Conservation (phyloP, 2,888 invertebrate species). For the Tipula vernalis region DNA sequence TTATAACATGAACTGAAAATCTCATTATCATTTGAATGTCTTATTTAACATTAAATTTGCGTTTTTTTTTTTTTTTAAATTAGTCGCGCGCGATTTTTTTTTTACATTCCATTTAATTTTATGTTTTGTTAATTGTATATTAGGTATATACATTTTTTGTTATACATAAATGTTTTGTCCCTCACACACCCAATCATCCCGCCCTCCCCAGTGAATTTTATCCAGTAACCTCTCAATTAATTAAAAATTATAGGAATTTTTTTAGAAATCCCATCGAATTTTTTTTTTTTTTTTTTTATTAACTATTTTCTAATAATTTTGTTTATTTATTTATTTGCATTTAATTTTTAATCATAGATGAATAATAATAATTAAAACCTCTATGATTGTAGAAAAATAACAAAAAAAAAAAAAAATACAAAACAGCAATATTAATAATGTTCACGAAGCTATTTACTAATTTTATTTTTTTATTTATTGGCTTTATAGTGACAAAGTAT, state of each 20-base stretch:
- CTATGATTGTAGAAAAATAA: neutral
- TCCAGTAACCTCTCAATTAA: neutral
- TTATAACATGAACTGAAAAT: neutral
- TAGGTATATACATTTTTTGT: neutral
- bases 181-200: neutral
- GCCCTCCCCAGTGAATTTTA: neutral
- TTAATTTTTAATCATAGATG: neutral
- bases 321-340: neutral
- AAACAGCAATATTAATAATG: neutral
- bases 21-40: conserved; percentile 4
- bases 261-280: neutral
- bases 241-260: neutral
- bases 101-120: neutral
- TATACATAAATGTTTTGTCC: neutral
- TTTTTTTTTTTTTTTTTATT: neutral
- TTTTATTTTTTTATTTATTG: neutral
- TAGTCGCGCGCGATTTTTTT: neutral
- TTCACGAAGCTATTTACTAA: neutral
- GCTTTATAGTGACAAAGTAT: neutral
- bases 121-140: neutral
- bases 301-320: neutral
- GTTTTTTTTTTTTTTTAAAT: neutral
- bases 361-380: neutral
- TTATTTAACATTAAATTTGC: neutral
- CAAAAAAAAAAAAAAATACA: too few species aligned